Evolutionary conservation across 2,113 vertebrate genomes (phyloP), one percentile per base, ranked within the genome.

Genomic region (Clarias gariepinus): DNA sequence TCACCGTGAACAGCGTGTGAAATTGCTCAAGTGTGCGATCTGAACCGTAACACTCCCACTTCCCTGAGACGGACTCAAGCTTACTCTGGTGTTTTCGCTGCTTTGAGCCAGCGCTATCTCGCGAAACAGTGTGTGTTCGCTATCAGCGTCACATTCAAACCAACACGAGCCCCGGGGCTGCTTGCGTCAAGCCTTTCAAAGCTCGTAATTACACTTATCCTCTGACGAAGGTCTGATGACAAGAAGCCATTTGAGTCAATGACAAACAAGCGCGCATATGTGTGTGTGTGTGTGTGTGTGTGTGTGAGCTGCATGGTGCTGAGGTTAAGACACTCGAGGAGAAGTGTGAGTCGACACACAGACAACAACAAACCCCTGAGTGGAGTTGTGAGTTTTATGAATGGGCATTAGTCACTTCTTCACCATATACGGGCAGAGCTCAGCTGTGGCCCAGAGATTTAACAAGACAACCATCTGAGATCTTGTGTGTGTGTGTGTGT

Each of bases 131-230:
- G 91, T 87, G 91, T 83, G 77, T 55, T 84, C 89, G 60, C 87
- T 88, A 91, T 91, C 88, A 88, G 90, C 88, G 90, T 89, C 88
- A 47, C 58, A 90, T 91, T 33, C 73, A 91, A 91, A 93, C 89
- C 91, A 92, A 94, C 92, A 86, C 79, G 76, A 87, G 82, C 89
- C 88, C 88, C 63, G 82, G 91, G 89, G 91, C 85, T 88, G 90
- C 91, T 90, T 94, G 90, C 94, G 94, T 95, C 95, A 95, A 94
- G 94, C 92, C 93, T 92, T 94, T 92, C 92, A 94, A 94, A 95
- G 93, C 94, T 93, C 91, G 92, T 94, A 95, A 95, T 95, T 92
- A 94, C 90, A 87, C 91, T 95, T 92, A 95, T 95, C 95, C 94
- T 93, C 93, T 95, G 95, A 95, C 92, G 93, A 93, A 95, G 92